phyloP scores from a whole-genome alignment of 2,797 vertebrate genomes.

The Columba guinea region DNA sequence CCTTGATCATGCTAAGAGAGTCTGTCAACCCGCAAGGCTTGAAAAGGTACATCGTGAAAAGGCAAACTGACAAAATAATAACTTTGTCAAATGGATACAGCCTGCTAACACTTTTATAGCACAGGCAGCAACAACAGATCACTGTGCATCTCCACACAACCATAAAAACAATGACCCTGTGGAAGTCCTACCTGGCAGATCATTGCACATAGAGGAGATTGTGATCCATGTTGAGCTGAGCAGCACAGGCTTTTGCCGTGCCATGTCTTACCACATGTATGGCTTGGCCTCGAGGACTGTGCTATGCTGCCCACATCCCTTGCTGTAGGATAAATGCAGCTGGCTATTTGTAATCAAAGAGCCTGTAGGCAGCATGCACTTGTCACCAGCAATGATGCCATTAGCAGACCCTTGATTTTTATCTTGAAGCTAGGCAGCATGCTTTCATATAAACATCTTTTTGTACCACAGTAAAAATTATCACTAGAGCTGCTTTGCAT shows the following conservation, averaged over 20 bases:
- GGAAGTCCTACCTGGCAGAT: background rate
- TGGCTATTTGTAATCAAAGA: background rate
- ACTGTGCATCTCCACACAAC: slow-evolving; percentile 70
- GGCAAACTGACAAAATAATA: slow-evolving; percentile 10
- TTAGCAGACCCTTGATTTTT: background rate
- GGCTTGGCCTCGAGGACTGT: background rate
- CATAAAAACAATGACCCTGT: background rate
- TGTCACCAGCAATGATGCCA: background rate
- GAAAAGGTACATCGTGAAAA: background rate
- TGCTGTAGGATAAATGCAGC: background rate
- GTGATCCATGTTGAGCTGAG: accelerated
- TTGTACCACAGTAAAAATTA: background rate
- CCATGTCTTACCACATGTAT: background rate
- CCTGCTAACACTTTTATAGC: slow-evolving; percentile 60
- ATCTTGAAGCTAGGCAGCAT: background rate
- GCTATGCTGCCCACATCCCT: background rate
- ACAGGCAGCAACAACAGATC: slow-evolving; percentile 68
- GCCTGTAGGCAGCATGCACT: background rate
- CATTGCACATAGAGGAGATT: background rate
- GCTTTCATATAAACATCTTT: background rate
- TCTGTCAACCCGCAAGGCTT: slow-evolving; percentile 71
- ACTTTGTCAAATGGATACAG: slow-evolving; percentile 79
- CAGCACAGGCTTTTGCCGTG: background rate
- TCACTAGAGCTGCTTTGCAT: background rate
- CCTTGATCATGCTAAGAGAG: slow-evolving; percentile 76